Percentiles rank a stretch among this genome's conserved stretches.
Conservation (phyloP, 92 coral and sea anemone genomes). For the Bergia puertoricense region DNA sequence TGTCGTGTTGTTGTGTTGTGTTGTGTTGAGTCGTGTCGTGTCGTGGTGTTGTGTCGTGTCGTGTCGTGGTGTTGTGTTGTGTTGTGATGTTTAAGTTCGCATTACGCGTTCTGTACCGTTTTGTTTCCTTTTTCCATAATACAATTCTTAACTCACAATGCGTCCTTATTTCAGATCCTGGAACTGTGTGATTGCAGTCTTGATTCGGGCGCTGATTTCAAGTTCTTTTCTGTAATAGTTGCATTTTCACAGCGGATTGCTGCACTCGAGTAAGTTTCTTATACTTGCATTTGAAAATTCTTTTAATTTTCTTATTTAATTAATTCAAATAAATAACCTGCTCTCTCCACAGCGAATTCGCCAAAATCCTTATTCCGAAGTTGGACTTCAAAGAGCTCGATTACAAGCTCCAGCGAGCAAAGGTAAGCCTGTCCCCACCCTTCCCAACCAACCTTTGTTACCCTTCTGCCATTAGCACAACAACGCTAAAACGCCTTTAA, state of each 20-base stretch:
- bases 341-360: constrained; percentile 73
- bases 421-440: constrained; percentile 55
- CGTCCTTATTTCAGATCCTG: constrained; percentile 55
- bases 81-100: neutral
- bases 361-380: constrained; percentile 85
- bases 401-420: constrained; percentile 81
- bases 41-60: neutral
- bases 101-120: neutral
- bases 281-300: neutral
- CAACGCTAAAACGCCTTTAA: too few species aligned
- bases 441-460: too few species aligned
- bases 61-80: neutral
- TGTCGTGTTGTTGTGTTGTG: too few species aligned
- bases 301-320: neutral
- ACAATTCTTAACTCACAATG: neutral
- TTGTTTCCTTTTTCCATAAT: neutral
- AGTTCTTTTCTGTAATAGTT: constrained; percentile 92
- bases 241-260: constrained; percentile 94
- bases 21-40: neutral
- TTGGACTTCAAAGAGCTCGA: constrained; percentile 91
- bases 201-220: constrained; percentile 86
- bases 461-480: too few species aligned
- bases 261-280: constrained; percentile 79
- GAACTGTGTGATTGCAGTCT: constrained; percentile 92
- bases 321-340: neutral